Conservation (phyloP, 2,113 vertebrate genomes). For the Pogona vitticeps region DNA sequence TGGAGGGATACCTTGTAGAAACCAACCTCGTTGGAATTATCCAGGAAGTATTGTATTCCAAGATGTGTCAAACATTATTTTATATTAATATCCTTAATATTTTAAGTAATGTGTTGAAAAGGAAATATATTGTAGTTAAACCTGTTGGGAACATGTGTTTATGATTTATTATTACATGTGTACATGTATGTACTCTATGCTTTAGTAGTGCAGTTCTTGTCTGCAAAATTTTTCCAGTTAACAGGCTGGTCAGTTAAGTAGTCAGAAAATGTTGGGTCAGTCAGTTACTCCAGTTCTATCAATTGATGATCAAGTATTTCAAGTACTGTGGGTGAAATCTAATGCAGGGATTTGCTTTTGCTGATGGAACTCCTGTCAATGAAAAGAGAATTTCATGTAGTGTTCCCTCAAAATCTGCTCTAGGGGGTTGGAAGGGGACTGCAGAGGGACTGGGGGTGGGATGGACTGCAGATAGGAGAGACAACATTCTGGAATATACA, state of each 20-base stretch:
- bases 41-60: background rate
- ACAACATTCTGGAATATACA: background rate
- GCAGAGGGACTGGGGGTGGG: no score
- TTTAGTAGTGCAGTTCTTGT: background rate
- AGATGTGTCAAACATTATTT: background rate
- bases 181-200: background rate
- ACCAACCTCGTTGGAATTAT: background rate
- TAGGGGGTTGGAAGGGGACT: no score
- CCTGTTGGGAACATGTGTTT: background rate
- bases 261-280: background rate
- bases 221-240: background rate
- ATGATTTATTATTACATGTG: no score
- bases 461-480: background rate
- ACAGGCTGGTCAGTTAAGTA: background rate
- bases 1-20: background rate
- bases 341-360: background rate
- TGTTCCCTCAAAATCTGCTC: no score
- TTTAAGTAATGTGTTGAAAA: background rate
- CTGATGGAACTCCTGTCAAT: no score
- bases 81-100: background rate
- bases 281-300: background rate
- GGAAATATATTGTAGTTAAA: background rate
- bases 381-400: no score
- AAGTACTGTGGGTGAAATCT: background rate
- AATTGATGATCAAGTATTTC: background rate